phyloP scores from a whole-genome alignment of 2,888 invertebrate genomes.

The Eupithecia inturbata region DNA sequence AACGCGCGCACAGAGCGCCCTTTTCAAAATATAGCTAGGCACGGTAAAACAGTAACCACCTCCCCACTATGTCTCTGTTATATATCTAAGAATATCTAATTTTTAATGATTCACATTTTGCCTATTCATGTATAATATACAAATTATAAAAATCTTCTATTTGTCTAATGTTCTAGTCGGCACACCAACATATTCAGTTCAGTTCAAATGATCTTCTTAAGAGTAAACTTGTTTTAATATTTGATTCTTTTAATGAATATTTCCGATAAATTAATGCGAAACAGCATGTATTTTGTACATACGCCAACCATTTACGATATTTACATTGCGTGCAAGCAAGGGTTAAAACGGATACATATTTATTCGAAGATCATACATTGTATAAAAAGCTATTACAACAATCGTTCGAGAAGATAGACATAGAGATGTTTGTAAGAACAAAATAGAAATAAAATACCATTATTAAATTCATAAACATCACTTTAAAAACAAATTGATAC shows the following conservation, averaged over 20 bases:
- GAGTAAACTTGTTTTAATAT: neutral
- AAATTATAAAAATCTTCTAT: constrained; percentile 74
- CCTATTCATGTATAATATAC: constrained; percentile 83
- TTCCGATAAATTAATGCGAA: neutral
- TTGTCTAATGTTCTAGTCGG: constrained; percentile 58
- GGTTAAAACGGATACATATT: neutral
- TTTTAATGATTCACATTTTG: constrained; percentile 81
- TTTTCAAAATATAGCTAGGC: constrained; percentile 56
- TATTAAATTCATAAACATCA: neutral
- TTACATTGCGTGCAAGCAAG: neutral
- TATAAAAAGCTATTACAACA: too few species aligned
- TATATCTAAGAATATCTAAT: constrained; percentile 72
- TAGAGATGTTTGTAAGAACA: neutral
- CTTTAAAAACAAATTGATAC: neutral
- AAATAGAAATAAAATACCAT: neutral
- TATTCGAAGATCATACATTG: neutral
- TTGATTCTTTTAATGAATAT: neutral
- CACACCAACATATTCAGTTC: constrained; percentile 39
- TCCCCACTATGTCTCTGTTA: constrained; percentile 67
- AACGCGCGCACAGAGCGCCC: constrained; percentile 25
- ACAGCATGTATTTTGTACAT: neutral
- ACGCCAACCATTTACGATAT: neutral
- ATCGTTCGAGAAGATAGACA: neutral
- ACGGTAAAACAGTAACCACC: constrained; percentile 64
- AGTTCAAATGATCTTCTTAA: neutral